phyloP scores from a whole-genome alignment of 1,140 invertebrate species.

The Drosophila baimaii region DNA sequence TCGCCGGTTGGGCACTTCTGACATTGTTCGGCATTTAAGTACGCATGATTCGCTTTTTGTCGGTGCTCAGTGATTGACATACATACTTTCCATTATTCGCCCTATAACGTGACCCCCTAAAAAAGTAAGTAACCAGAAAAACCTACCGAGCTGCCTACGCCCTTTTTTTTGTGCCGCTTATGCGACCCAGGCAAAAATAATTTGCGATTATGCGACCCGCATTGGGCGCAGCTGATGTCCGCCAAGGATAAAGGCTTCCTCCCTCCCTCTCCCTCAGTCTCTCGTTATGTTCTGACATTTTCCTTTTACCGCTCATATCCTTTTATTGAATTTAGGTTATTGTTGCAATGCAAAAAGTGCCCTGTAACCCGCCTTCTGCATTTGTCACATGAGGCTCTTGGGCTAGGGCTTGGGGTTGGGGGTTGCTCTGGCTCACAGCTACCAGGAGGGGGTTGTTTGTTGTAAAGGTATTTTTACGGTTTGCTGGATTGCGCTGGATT shows the following conservation, averaged over 20 bases:
- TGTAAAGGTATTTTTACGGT: constrained; percentile 70
- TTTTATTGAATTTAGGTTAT: constrained; percentile 74
- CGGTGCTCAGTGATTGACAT: constrained; percentile 71
- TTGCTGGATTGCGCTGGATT: constrained; percentile 65
- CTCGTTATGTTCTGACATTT: constrained; percentile 40
- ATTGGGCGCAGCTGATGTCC: constrained; percentile 65
- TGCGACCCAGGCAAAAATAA: constrained; percentile 56
- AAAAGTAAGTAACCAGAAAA: constrained; percentile 37
- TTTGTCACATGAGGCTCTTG: constrained; percentile 53
- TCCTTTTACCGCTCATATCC: constrained; percentile 57
- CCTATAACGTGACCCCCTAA: constrained; percentile 51
- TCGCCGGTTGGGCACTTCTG: constrained; percentile 12
- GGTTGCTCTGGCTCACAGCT: constrained; percentile 2
- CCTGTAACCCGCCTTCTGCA: constrained; percentile 50
- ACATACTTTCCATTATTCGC: constrained; percentile 75
- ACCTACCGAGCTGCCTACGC: constrained; percentile 36
- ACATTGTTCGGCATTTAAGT: constrained; percentile 55
- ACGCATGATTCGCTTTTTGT: constrained; percentile 67
- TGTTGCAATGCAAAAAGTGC: constrained; percentile 63
- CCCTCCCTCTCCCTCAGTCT: constrained; percentile 11
- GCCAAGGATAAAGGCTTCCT: constrained; percentile 43
- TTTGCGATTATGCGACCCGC: constrained; percentile 75
- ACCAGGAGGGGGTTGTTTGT: constrained; percentile 52
- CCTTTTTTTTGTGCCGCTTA: constrained; percentile 28
- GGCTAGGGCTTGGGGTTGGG: constrained; percentile 3